Evolutionary conservation across 2,113 vertebrate genomes (phyloP).

Genomic region (Mellivora capensis): DNA sequence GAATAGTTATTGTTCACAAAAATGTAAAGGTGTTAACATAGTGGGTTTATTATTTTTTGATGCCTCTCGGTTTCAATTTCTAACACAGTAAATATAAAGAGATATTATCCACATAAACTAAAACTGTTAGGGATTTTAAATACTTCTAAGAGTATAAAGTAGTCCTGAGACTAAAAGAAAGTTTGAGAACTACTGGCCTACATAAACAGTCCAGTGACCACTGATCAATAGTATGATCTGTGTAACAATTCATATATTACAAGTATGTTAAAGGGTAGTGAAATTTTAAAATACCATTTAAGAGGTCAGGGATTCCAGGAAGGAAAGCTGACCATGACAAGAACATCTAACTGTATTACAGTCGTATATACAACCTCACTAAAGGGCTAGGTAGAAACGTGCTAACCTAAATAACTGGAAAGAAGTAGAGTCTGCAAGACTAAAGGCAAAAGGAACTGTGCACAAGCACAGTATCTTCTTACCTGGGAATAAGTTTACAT

Average conservation of each 20-base stretch:
- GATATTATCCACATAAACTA: not conserved
- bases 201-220: not conserved
- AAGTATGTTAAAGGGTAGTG: not conserved
- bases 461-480: not conserved
- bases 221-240: not conserved
- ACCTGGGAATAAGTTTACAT: not conserved
- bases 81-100: not conserved
- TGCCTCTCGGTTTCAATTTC: not conserved
- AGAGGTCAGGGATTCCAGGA: not conserved
- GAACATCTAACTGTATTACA: not conserved
- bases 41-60: not conserved
- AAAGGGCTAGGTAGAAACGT: not conserved
- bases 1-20: not conserved
- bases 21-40: not conserved
- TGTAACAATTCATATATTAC: not conserved
- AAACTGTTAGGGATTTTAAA: not conserved
- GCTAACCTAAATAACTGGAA: not conserved
- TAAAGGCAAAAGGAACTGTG: slow-evolving; percentile 1
- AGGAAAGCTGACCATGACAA: not conserved
- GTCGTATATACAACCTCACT: not conserved
- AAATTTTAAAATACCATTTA: not conserved
- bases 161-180: not conserved
- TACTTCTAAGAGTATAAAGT: slow-evolving; percentile 9
- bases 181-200: not conserved
- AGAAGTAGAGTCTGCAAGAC: not conserved